Evolutionary conservation across 2,888 invertebrate species (phyloP), one percentile per base, ranked within the genome.

Genomic region (Sialis fuliginosa): DNA sequence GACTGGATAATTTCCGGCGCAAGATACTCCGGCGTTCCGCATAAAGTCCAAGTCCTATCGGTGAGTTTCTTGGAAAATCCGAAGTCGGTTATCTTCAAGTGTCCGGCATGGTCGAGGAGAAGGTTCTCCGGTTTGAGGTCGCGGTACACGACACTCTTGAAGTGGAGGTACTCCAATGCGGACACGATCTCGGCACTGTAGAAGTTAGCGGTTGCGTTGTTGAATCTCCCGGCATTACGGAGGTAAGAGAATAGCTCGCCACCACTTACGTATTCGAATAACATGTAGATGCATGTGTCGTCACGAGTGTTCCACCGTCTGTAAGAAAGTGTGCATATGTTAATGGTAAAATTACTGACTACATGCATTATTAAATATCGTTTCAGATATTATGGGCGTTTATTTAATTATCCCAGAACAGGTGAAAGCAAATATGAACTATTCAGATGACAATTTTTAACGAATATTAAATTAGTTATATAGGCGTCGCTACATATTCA

Each of bases 1-100:
- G 91, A 91, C 64, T 92, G 93, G 56, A 96, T 95, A 53, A 96
- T 93, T 69, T 96, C 95, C 9, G 91, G 91, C 42, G 97, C 96
- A 52, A 97, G 71, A 66, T 97, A 97, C 65, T 97, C 96, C 0
- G 96, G 95, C 1, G 97, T 97, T 1, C 95, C 95, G 62, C 95
- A 95, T 42, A 95, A 65, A 1, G 92, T 95, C 93, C 93, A 95
- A 48, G 95, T 96, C 56, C 95, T 80, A 64, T 96, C 96, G 2
- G 81, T 79, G 42, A 97, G 69, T 59, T 88, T 87, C 67, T 97
- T 97, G 41, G 96, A 93, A 63, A 97, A 97, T 8, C 97, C 96
- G 62, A 97, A 97, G 64, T 97, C 97, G 6, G 95, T 96, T 57
- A 97, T 90, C 69, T 95, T 96, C 58, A 97, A 67, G 64, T 97